Evolutionary conservation across 2,888 invertebrate species (phyloP).

Genomic region (Blastobasis adustella): DNA sequence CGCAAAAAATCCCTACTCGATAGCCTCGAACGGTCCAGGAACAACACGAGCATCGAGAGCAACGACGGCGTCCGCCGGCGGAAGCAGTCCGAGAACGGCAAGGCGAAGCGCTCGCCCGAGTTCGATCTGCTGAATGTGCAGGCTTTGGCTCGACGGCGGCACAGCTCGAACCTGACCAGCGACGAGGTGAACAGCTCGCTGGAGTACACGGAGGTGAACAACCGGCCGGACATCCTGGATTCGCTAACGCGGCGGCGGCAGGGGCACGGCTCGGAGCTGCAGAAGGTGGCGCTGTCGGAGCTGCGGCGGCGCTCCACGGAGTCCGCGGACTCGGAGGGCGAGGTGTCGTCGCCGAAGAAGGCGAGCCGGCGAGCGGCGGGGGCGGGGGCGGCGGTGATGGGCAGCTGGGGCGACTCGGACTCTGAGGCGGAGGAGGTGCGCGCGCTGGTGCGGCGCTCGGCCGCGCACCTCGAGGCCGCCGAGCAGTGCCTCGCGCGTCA

Average conservation of each 20-base stretch:
- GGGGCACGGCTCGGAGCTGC: constrained; percentile 48
- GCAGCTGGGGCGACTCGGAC: constrained; percentile 73
- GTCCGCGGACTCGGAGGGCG: constrained; percentile 55
- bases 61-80: constrained; percentile 56
- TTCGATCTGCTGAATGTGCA: constrained; percentile 62
- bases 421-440: constrained; percentile 80
- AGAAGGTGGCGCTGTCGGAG: constrained; percentile 57
- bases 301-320: constrained; percentile 60
- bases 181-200: constrained; percentile 67
- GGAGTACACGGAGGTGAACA: constrained; percentile 66
- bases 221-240: constrained; percentile 64
- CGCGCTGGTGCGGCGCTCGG: constrained; percentile 77
- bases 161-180: constrained; percentile 66
- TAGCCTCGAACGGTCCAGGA: constrained; percentile 62
- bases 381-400: constrained; percentile 80
- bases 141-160: constrained; percentile 55
- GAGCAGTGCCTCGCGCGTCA: constrained; percentile 73
- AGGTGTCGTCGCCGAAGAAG: constrained; percentile 53
- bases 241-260: constrained; percentile 52
- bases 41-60: constrained; percentile 66
- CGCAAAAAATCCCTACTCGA: constrained; percentile 65
- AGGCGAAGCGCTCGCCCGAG: constrained; percentile 60
- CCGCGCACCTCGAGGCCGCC: constrained; percentile 75
- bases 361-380: constrained; percentile 47
- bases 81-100: constrained; percentile 54